Evolutionary conservation across 2,113 vertebrate genomes (phyloP).

Genomic region (Rhineura floridana): DNA sequence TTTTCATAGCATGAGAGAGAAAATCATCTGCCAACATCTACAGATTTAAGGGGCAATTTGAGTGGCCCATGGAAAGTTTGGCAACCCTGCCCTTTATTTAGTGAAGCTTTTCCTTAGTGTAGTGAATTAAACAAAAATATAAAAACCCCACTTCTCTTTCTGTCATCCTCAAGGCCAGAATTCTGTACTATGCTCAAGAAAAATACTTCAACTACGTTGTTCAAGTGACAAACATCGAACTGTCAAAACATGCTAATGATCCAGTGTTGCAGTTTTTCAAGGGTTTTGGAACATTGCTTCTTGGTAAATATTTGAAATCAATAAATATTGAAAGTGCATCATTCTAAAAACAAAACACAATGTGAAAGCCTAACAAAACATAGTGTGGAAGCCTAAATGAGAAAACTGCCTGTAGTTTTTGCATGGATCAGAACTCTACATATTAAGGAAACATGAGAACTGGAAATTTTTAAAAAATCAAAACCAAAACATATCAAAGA

Average conservation of each 20-base stretch:
- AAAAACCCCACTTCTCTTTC: neutral
- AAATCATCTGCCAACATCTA: neutral
- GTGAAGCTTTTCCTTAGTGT: neutral
- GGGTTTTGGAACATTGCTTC: conserved; percentile 57
- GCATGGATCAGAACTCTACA: neutral
- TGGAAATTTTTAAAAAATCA: neutral
- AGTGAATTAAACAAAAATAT: neutral
- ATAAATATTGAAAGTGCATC: neutral
- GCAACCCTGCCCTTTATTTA: too few species aligned
- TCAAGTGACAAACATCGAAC: conserved; percentile 35
- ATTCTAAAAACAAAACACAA: neutral
- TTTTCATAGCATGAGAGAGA: neutral
- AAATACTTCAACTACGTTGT: conserved; percentile 68
- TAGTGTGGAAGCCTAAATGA: neutral
- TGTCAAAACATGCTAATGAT: conserved; percentile 57
- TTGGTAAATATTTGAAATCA: conserved; percentile 46
- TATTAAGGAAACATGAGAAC: neutral
- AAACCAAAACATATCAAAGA: neutral
- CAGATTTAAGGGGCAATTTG: neutral
- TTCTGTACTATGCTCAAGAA: conserved; percentile 67
- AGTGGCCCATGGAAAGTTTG: neutral
- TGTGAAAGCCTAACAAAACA: neutral
- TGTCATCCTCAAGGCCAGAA: conserved; percentile 20
- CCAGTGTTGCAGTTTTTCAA: conserved; percentile 68
- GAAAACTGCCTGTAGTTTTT: neutral